Evolutionary conservation across 2,113 vertebrate genomes (phyloP).

Genomic region (Piprites chloris): DNA sequence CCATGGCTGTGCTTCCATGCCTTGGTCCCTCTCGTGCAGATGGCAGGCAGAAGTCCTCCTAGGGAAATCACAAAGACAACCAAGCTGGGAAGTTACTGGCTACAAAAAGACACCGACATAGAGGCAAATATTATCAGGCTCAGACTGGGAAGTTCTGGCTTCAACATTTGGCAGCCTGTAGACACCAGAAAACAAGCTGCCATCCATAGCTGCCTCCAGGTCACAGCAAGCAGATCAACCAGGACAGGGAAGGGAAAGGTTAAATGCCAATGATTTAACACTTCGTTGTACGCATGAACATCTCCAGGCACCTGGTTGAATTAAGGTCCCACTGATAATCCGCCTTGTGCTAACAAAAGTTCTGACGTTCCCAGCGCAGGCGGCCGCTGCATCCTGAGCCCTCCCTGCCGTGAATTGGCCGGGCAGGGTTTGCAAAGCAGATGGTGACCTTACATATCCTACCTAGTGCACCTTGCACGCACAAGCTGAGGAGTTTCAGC

Average conservation of each 20-base stretch:
- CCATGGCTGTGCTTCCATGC: background rate
- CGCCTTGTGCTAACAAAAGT: background rate
- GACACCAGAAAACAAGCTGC: background rate
- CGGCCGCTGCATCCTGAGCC: background rate
- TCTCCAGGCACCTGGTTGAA: background rate
- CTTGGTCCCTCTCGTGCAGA: fast-evolving
- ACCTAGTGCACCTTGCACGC: background rate
- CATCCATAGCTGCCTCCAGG: background rate
- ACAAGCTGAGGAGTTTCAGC: background rate
- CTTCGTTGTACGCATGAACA: background rate
- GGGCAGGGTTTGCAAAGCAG: background rate
- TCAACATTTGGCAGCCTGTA: background rate
- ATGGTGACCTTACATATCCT: conserved; percentile 50
- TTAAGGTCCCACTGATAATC: background rate
- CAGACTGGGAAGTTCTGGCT: background rate
- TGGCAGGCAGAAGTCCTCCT: background rate
- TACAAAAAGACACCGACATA: background rate
- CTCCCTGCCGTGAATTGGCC: conserved; percentile 31
- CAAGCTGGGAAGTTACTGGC: background rate
- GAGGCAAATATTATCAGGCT: background rate
- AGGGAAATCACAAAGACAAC: background rate
- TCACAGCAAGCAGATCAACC: background rate
- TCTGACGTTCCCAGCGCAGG: background rate
- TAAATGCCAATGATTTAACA: background rate
- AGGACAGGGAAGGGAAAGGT: background rate